These are phyloP conservation scores for Pogonus chalceus DNA, from an alignment of 1,140 invertebrate genomes.

Conservation along the genomic window DNA sequence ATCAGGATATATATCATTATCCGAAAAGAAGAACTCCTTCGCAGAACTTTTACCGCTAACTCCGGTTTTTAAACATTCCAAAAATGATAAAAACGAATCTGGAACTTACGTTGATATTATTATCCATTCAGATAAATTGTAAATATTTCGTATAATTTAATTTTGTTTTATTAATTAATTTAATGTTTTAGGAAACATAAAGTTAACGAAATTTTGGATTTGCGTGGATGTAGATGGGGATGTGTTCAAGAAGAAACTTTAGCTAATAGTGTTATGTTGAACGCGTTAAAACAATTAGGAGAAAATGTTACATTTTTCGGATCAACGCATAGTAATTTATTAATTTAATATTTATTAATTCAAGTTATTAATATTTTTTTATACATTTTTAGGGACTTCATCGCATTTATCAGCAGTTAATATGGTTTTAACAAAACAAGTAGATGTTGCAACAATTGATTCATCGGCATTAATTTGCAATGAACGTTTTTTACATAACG, in stretches of 20 bases:
- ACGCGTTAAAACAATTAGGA: conserved; percentile 44
- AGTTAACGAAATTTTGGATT: conserved; percentile 45
- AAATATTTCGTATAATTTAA: conserved; percentile 20
- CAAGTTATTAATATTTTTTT: conserved; percentile 4
- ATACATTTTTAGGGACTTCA: conserved; percentile 37
- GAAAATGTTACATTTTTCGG: conserved; percentile 54
- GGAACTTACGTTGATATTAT: conserved; percentile 53
- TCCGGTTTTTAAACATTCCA: conserved; percentile 39
- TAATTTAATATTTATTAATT: background rate
- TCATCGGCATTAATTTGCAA: conserved; percentile 45
- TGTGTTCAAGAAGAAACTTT: conserved; percentile 43
- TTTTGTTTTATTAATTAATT: conserved; percentile 12
- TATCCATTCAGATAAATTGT: conserved; percentile 47
- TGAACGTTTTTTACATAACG: conserved; percentile 45
- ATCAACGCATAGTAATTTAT: conserved; percentile 40
- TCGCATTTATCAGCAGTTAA: conserved; percentile 49
- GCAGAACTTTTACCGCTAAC: conserved; percentile 45
- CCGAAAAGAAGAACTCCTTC: conserved; percentile 32
- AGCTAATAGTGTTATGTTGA: conserved; percentile 44
- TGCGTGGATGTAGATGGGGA: conserved; percentile 47
- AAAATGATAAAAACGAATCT: conserved; percentile 39
- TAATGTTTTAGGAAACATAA: conserved; percentile 41
- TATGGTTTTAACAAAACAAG: conserved; percentile 49
- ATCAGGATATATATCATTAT: conserved; percentile 42
- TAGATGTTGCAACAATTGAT: conserved; percentile 51